These are phyloP conservation scores for Dugesia japonica DNA, from an alignment of 2,888 invertebrate species.

Conservation along the genomic window DNA sequence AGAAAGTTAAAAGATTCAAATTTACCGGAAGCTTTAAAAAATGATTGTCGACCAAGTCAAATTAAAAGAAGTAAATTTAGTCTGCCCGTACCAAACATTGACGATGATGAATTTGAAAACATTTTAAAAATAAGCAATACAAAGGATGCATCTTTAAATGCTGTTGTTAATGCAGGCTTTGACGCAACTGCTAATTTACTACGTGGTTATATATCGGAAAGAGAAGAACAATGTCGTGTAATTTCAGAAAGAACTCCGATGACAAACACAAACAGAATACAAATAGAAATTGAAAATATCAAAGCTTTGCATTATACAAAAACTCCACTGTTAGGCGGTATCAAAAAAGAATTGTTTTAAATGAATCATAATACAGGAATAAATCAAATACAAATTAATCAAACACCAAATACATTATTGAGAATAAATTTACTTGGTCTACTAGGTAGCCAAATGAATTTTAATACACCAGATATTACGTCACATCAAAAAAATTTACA, in stretches of 20 bases:
- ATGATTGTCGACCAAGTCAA: no score
- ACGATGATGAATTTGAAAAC: background rate
- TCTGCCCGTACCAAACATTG: background rate
- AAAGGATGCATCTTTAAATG: background rate
- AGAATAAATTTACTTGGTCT: background rate
- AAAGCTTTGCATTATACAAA: slow-evolving; percentile 94
- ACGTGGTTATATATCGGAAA: slow-evolving; percentile 58
- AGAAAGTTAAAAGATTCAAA: background rate
- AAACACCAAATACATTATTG: background rate
- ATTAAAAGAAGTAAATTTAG: background rate
- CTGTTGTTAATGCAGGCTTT: no score
- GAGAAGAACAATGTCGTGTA: slow-evolving; percentile 64
- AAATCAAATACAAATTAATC: background rate
- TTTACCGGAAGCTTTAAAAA: no score
- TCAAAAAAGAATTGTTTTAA: slow-evolving; percentile 75
- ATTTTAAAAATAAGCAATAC: background rate
- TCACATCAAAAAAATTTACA: no score
- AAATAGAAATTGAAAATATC: slow-evolving; percentile 91
- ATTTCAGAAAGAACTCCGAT: background rate
- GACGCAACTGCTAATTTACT: no score
- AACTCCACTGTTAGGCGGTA: slow-evolving; percentile 81
- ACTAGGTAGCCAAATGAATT: background rate
- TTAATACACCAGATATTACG: background rate
- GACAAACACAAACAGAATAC: slow-evolving; percentile 37
- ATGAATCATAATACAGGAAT: no score